Evolutionary conservation across 1,140 invertebrate species (phyloP).

Genomic region (Formica exsecta): DNA sequence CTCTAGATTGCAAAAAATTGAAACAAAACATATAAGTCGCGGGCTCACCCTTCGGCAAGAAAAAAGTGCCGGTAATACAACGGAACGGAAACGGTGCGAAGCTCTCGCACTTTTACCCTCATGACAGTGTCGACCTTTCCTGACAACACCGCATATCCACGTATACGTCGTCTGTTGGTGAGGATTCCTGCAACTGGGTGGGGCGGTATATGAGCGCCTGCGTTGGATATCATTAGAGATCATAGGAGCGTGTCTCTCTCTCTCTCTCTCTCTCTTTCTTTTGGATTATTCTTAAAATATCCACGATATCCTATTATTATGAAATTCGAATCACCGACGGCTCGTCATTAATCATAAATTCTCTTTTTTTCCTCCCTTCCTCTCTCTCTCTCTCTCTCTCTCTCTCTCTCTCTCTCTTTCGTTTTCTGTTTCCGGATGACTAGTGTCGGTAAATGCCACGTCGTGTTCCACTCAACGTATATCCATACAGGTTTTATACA

Average conservation of each 20-base stretch:
- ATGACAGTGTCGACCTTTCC: not conserved
- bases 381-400: slow-evolving; percentile 13
- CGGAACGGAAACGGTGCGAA: slow-evolving; percentile 1
- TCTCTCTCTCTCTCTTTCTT: slow-evolving; percentile 72
- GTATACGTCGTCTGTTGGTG: slow-evolving; percentile 38
- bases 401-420: slow-evolving; percentile 17
- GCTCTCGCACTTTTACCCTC: slow-evolving; percentile 24
- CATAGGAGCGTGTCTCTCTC: slow-evolving; percentile 72
- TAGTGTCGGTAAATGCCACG: slow-evolving; percentile 18
- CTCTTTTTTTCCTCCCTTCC: not conserved
- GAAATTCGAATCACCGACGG: slow-evolving; percentile 77
- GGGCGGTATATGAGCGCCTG: slow-evolving; percentile 71
- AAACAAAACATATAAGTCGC: slow-evolving; percentile 40
- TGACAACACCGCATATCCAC: slow-evolving; percentile 47
- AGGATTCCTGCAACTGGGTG: slow-evolving; percentile 72
- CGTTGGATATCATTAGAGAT: slow-evolving; percentile 61
- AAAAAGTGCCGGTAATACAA: slow-evolving; percentile 25
- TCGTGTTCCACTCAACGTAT: slow-evolving; percentile 20
- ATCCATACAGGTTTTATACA: slow-evolving; percentile 40
- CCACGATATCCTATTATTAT: slow-evolving; percentile 76
- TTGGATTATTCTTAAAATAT: slow-evolving; percentile 78
- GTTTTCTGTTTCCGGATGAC: not conserved
- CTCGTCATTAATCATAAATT: slow-evolving; percentile 76
- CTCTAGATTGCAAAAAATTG: slow-evolving; percentile 7
- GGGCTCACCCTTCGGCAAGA: not conserved